These are phyloP conservation scores for Drosophila recens DNA, from an alignment of 2,888 invertebrate species.

Conservation along the genomic window DNA sequence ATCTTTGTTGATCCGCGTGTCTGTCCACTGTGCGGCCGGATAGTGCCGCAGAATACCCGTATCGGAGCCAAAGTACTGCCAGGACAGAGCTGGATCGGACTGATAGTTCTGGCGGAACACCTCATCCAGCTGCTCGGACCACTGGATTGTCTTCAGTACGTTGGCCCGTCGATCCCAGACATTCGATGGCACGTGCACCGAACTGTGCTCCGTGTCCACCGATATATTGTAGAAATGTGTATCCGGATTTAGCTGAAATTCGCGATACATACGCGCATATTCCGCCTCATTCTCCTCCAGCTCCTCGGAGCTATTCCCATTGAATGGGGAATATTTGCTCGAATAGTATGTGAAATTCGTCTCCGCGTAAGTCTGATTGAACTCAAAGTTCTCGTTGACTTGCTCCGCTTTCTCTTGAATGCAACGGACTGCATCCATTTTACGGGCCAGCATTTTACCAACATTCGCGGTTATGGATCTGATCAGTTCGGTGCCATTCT, in stretches of 20 bases:
- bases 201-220: constrained; percentile 92
- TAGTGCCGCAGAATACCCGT: constrained; percentile 96
- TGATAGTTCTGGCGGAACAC: constrained; percentile 94
- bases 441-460: constrained; percentile 93
- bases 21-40: constrained; percentile 92
- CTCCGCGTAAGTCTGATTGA: constrained; percentile 84
- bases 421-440: constrained; percentile 95
- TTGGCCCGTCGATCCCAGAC: constrained; percentile 92
- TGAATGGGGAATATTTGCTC: constrained; percentile 90
- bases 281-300: constrained; percentile 76
- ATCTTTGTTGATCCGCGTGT: constrained; percentile 76
- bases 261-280: constrained; percentile 86
- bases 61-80: constrained; percentile 99
- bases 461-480: constrained; percentile 93
- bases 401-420: constrained; percentile 91
- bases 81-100: constrained; percentile 94
- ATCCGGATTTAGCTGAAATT: constrained; percentile 88
- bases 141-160: constrained; percentile 92
- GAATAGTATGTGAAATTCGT: constrained; percentile 89
- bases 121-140: constrained; percentile 94
- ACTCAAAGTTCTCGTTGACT: constrained; percentile 88
- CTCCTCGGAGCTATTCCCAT: constrained; percentile 79
- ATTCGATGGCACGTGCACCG: constrained; percentile 97
- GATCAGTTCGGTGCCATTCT: constrained; percentile 92
- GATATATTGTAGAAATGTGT: constrained; percentile 94